Evolutionary conservation across 2,888 invertebrate genomes (phyloP).

Genomic region (Plebejus anna): DNA sequence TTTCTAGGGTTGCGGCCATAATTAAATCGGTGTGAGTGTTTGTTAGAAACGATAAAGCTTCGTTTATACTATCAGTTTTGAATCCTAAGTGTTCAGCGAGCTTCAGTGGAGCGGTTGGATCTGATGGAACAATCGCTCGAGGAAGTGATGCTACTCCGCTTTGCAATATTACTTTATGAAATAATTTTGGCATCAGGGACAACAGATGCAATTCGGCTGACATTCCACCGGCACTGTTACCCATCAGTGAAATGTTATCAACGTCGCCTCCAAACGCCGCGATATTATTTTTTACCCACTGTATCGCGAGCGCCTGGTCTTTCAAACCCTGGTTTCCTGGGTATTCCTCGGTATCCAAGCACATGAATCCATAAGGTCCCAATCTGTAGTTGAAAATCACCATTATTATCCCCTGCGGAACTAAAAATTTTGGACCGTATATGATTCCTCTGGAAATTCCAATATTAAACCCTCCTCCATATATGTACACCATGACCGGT

Average conservation of each 20-base stretch:
- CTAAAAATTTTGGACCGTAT: constrained; percentile 51
- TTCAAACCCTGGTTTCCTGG: constrained; percentile 61
- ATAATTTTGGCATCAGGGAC: constrained; percentile 48
- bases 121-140: constrained; percentile 41
- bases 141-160: constrained; percentile 47
- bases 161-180: constrained; percentile 52
- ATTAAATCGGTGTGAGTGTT: constrained; percentile 44
- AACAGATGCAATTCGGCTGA: constrained; percentile 52
- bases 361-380: constrained; percentile 61
- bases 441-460: constrained; percentile 46
- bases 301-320: constrained; percentile 53
- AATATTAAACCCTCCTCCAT: constrained; percentile 49
- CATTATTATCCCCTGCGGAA: constrained; percentile 52
- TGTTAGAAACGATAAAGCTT: constrained; percentile 50
- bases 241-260: constrained; percentile 52
- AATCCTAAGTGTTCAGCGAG: constrained; percentile 49
- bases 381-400: constrained; percentile 58
- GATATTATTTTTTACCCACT: constrained; percentile 57
- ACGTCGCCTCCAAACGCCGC: constrained; percentile 55
- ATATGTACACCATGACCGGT: constrained; percentile 55
- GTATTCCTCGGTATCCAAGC: constrained; percentile 48
- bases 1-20: constrained; percentile 44
- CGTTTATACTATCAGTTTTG: constrained; percentile 41
- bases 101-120: constrained; percentile 43
- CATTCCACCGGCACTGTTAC: constrained; percentile 54